Evolutionary conservation across 2,113 vertebrate species (phyloP).

Genomic region (Irena cyanogastra): DNA sequence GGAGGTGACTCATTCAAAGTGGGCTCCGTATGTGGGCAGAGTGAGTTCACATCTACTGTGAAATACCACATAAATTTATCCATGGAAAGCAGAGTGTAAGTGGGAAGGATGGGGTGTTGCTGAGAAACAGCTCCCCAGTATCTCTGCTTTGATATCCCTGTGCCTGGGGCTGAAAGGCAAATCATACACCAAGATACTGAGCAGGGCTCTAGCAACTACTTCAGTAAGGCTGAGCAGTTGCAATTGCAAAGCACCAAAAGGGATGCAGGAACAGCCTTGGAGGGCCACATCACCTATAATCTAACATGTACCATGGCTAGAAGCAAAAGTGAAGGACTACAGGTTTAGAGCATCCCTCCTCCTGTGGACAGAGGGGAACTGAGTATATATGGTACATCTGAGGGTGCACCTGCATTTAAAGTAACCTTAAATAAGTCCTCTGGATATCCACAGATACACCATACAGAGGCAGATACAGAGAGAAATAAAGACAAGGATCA

Average conservation of each 20-base stretch:
- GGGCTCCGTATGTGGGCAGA: conserved; percentile 54
- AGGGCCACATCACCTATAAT: neutral
- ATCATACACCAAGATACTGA: neutral
- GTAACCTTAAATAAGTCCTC: neutral
- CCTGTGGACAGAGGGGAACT: neutral
- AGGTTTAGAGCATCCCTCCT: neutral
- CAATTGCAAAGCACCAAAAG: neutral
- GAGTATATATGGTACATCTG: neutral
- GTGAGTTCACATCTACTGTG: conserved; percentile 21
- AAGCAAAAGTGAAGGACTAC: neutral
- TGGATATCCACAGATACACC: neutral
- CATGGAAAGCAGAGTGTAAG: conserved; percentile 27
- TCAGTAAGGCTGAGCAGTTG: neutral
- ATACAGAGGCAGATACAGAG: neutral
- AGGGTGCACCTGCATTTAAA: neutral
- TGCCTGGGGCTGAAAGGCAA: neutral
- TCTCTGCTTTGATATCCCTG: neutral
- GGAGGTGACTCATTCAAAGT: conserved; percentile 57
- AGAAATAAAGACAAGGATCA: neutral
- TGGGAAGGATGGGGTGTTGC: conserved; percentile 42
- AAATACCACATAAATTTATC: conserved; percentile 50
- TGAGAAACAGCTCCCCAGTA: conserved; percentile 34
- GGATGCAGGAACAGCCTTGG: neutral
- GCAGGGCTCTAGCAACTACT: neutral
- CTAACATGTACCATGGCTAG: neutral